phyloP scores from a whole-genome alignment of 2,888 invertebrate species.

The Petrolisthes cinctipes region DNA sequence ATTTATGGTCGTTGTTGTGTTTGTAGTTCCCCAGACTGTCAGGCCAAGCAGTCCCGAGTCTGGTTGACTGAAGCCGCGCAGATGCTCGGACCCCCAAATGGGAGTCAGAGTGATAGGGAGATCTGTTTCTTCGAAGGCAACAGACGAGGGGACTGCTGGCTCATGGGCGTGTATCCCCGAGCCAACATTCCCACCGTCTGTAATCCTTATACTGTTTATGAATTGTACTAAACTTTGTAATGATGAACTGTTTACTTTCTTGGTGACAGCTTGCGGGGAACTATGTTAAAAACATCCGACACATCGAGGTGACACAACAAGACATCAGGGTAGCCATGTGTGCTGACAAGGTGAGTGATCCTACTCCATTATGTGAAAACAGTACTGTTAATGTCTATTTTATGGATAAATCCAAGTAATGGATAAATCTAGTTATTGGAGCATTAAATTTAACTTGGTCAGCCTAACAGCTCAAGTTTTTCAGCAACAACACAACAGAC shows the following conservation, averaged over 20 bases:
- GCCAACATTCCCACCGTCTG: too few species aligned
- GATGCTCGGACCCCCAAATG: too few species aligned
- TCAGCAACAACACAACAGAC: background rate
- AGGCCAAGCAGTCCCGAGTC: too few species aligned
- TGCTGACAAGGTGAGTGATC: slow-evolving; percentile 86
- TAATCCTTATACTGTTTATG: too few species aligned
- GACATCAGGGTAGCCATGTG: slow-evolving; percentile 98
- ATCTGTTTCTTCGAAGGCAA: too few species aligned
- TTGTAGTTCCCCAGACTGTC: too few species aligned
- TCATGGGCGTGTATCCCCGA: too few species aligned
- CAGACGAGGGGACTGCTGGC: too few species aligned
- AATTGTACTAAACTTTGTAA: background rate
- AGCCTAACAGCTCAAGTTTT: background rate
- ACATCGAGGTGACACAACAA: slow-evolving; percentile 87
- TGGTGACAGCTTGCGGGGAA: slow-evolving; percentile 85
- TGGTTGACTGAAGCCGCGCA: too few species aligned
- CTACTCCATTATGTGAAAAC: background rate
- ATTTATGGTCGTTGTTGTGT: too few species aligned
- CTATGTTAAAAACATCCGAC: slow-evolving; percentile 96
- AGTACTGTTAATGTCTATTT: background rate
- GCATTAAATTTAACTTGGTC: background rate
- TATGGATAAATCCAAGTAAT: too few species aligned
- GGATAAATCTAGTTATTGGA: background rate
- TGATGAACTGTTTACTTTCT: slow-evolving; percentile 17
- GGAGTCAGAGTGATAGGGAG: too few species aligned